Evolutionary conservation across 2,113 vertebrate species (phyloP).

Genomic region (Ceuthmochares aereus): DNA sequence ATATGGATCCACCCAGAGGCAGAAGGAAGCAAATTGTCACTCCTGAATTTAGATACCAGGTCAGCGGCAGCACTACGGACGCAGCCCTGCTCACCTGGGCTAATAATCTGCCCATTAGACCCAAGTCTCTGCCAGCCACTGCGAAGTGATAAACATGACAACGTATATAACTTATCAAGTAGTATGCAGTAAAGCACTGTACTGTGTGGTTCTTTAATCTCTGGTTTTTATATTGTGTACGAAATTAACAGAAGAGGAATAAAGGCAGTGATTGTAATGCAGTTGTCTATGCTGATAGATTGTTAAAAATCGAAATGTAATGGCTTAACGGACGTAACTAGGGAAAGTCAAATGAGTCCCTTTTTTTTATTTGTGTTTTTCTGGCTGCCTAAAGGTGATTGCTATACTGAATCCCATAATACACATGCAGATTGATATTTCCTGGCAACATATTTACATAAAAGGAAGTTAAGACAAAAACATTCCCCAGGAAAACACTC

Average conservation of each 20-base stretch:
- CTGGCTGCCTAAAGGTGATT: background rate
- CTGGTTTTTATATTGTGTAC: background rate
- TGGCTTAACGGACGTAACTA: rapidly evolving
- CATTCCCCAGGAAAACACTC: background rate
- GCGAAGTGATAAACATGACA: background rate
- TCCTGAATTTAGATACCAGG: background rate
- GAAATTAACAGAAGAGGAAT: background rate
- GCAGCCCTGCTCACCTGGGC: background rate
- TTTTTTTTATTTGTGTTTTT: background rate
- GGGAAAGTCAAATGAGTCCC: background rate
- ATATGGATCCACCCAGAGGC: background rate
- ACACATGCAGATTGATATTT: background rate
- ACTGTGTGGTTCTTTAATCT: background rate
- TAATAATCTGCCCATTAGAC: background rate
- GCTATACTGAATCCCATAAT: background rate
- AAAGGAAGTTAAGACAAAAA: background rate
- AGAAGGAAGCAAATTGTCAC: background rate
- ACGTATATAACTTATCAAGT: background rate
- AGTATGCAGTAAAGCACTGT: background rate
- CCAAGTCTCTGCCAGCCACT: background rate
- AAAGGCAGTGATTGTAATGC: background rate
- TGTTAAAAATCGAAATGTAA: background rate
- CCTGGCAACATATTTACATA: background rate
- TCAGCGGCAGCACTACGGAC: background rate
- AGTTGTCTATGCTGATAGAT: background rate